phyloP scores from a whole-genome alignment of 1,140 invertebrate species.

The Belonocnema kinseyi region DNA sequence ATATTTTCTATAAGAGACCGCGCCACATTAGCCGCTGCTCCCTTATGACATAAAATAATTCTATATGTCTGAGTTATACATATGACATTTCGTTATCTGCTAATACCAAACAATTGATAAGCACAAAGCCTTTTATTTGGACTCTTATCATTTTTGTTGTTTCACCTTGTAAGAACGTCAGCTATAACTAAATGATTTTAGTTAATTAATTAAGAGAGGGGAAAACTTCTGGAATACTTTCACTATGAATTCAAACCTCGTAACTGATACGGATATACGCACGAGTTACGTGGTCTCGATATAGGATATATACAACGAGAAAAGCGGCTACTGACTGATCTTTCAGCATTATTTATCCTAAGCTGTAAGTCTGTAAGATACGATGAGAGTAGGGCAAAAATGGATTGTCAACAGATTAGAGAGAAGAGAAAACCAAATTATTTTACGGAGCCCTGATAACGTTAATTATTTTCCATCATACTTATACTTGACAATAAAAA shows the following conservation, averaged over 20 bases:
- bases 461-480: no score
- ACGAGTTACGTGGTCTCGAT: conserved; percentile 15
- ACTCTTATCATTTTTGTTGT: background rate
- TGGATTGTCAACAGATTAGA: no score
- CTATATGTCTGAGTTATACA: no score
- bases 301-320: background rate
- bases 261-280: conserved; percentile 24
- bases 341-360: background rate
- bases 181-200: conserved; percentile 17
- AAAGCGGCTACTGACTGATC: background rate
- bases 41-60: no score
- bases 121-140: background rate
- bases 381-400: background rate
- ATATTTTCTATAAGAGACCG: no score
- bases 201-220: conserved; percentile 6
- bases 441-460: no score
- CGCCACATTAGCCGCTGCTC: no score
- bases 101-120: background rate
- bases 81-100: no score
- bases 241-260: conserved; percentile 3
- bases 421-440: no score
- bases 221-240: conserved; percentile 14
- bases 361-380: background rate
- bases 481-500: no score
- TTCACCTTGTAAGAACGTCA: background rate